Percentiles rank a stretch among this genome's conserved stretches.
Conservation (phyloP, 2,797 vertebrate species). For the Sphaeramia orbicularis region DNA sequence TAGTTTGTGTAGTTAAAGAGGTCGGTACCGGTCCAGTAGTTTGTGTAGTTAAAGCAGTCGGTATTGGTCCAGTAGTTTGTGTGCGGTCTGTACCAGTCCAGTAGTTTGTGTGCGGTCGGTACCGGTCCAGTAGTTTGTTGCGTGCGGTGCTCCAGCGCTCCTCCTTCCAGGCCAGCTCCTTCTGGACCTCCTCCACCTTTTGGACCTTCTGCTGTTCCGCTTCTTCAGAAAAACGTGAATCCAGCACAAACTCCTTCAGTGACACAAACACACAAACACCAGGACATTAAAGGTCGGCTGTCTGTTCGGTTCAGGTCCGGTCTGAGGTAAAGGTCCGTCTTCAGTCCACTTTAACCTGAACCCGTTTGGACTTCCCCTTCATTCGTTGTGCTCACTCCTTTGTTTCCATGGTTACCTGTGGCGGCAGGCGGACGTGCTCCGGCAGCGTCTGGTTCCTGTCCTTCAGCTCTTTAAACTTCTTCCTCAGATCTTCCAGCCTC, state of each 20-base stretch:
- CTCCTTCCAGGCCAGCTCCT: conserved; percentile 89
- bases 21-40: no score
- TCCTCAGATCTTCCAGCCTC: conserved; percentile 81
- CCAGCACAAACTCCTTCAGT: conserved; percentile 88
- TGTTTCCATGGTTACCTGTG: conserved; percentile 75
- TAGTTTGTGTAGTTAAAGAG: no score
- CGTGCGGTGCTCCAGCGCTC: conserved; percentile 85
- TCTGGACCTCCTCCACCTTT: conserved; percentile 83
- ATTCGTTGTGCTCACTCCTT: no score
- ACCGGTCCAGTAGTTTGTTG: conserved; percentile 88
- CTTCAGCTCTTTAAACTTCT: conserved; percentile 82
- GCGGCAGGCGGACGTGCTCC: conserved; percentile 85
- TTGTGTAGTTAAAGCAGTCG: neutral
- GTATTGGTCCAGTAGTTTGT: no score
- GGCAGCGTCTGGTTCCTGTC: conserved; percentile 86
- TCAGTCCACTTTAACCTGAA: neutral
- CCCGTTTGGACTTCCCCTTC: no score
- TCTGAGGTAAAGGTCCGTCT: no score
- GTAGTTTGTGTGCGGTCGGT: no score
- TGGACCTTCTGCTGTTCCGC: conserved; percentile 79
- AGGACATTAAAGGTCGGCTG: no score
- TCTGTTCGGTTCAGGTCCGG: no score
- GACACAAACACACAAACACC: conserved; percentile 49
- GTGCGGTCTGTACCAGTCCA: no score
- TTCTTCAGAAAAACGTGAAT: conserved; percentile 85